Evolutionary conservation across 2,113 vertebrate genomes (phyloP).

Genomic region (Terrapene triunguis): DNA sequence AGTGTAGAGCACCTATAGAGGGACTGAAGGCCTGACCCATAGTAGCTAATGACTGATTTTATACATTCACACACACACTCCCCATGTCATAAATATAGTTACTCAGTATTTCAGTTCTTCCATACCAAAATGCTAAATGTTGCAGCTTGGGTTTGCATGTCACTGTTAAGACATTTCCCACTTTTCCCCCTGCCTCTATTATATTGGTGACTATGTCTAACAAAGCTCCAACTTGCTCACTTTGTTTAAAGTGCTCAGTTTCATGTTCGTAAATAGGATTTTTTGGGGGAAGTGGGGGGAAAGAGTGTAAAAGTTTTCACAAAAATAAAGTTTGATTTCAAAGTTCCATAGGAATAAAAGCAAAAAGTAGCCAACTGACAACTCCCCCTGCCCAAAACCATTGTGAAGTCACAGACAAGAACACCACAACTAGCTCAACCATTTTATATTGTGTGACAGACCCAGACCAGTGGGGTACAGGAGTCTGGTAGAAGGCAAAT

Average conservation of each 20-base stretch:
- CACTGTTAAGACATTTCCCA: not conserved
- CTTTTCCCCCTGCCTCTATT: not conserved
- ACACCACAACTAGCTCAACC: not conserved
- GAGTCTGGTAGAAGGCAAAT: no score
- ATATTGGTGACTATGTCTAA: not conserved
- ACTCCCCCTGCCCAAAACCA: not conserved
- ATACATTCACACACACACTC: not conserved
- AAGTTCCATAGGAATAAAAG: not conserved
- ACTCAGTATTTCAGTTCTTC: not conserved
- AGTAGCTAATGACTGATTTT: not conserved
- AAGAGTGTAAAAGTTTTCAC: not conserved
- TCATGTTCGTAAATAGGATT: not conserved
- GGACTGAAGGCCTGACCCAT: not conserved
- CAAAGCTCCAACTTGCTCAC: not conserved
- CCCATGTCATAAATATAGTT: not conserved
- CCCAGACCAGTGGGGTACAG: no score
- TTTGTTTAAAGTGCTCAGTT: not conserved
- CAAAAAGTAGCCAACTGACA: not conserved
- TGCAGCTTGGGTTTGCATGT: no score
- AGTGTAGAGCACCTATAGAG: no score
- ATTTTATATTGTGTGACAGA: not conserved
- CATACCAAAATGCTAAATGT: not conserved
- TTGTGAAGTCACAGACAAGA: not conserved
- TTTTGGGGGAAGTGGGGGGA: fast-evolving
- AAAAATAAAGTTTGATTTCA: no score